These are phyloP conservation scores for Tridacna crocea DNA, from an alignment of 2,888 invertebrate species.

Conservation along the genomic window DNA sequence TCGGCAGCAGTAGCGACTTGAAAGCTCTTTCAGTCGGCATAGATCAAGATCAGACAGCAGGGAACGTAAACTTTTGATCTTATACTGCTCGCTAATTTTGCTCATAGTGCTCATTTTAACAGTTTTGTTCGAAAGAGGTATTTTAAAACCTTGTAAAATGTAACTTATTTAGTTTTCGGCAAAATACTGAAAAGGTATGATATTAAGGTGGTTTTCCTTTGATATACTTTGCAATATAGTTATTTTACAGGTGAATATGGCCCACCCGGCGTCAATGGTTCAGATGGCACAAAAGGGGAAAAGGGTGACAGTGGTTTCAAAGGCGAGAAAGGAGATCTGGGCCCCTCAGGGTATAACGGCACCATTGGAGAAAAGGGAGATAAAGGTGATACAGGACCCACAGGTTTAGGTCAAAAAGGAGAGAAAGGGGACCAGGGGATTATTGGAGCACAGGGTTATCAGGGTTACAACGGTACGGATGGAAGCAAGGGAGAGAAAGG, in stretches of 20 bases:
- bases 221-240: not conserved
- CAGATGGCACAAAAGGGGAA: constrained; percentile 41
- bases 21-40: too few species aligned
- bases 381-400: constrained; percentile 24
- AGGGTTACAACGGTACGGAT: constrained; percentile 14
- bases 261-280: constrained; percentile 34
- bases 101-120: too few species aligned
- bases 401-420: constrained; percentile 33
- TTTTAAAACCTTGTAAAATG: too few species aligned
- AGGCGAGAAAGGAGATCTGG: constrained; percentile 33
- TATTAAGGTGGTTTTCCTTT: not conserved
- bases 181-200: too few species aligned
- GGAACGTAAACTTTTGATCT: too few species aligned
- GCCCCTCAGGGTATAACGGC: constrained; percentile 14
- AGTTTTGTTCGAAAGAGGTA: too few species aligned
- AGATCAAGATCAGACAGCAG: too few species aligned
- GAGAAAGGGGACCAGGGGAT: constrained; percentile 28
- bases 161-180: too few species aligned
- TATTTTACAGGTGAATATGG: constrained; percentile 38
- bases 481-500: constrained; percentile 38
- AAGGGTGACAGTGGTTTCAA: constrained; percentile 33
- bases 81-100: too few species aligned
- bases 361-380: constrained; percentile 15
- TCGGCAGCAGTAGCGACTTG: too few species aligned
- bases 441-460: constrained; percentile 22